Conservation (phyloP, 2,797 vertebrate species). For the Kryptolebias ocellatus region DNA sequence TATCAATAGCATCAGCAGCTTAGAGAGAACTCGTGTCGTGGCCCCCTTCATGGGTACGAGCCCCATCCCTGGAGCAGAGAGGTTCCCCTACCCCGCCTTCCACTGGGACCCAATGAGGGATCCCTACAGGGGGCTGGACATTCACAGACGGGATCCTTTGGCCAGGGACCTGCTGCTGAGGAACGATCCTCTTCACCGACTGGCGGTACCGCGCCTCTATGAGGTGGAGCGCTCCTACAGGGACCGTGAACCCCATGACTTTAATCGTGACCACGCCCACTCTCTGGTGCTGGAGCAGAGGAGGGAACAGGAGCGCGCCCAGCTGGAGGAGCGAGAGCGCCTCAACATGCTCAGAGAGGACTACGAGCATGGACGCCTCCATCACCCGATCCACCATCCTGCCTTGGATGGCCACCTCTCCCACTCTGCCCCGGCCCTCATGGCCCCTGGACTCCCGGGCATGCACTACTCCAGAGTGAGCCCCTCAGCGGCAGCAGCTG, state of each 20-base stretch:
- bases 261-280: conserved; percentile 88
- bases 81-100: conserved; percentile 95
- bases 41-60: conserved; percentile 97
- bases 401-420: conserved; percentile 90
- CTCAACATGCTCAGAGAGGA: conserved; percentile 94
- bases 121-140: conserved; percentile 93
- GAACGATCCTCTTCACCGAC: conserved; percentile 91
- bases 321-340: conserved; percentile 91
- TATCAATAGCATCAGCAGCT: conserved; percentile 90
- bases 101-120: conserved; percentile 98
- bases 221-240: conserved; percentile 93
- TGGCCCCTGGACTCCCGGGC: conserved; percentile 92
- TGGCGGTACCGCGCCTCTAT: conserved; percentile 87
- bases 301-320: conserved; percentile 90
- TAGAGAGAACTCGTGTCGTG: conserved; percentile 97
- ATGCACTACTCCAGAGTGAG: conserved; percentile 97
- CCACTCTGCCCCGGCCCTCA: conserved; percentile 82
- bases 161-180: conserved; percentile 92
- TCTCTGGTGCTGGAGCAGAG: conserved; percentile 88
- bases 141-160: conserved; percentile 93
- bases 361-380: conserved; percentile 90
- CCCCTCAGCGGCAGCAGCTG: conserved; percentile 79
- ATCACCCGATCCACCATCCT: conserved; percentile 72
- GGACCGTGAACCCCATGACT: conserved; percentile 95
- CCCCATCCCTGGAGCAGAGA: conserved; percentile 92